Conservation (phyloP, 2,113 vertebrate species). For the Mormyrus iriodes region DNA sequence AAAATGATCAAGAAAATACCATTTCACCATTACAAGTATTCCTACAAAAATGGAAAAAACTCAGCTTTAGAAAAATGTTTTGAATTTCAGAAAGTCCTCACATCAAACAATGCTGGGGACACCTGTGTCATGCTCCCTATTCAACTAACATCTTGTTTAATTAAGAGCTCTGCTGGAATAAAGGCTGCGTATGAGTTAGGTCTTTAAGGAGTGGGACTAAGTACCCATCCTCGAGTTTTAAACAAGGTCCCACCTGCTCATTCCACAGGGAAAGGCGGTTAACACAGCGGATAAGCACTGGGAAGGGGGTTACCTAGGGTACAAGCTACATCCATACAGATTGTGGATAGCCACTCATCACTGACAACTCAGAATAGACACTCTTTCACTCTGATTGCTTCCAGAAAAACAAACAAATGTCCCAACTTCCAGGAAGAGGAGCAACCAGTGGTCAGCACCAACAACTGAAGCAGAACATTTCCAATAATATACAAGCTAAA, state of each 20-base stretch:
- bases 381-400: conserved; percentile 13
- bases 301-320: conserved; percentile 20
- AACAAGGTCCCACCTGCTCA: conserved; percentile 27
- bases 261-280: conserved; percentile 28
- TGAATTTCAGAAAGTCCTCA: not conserved
- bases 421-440: not conserved
- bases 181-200: not conserved
- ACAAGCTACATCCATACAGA: conserved; percentile 17
- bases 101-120: not conserved
- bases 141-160: not conserved
- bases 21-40: not conserved
- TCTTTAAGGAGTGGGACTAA: not conserved
- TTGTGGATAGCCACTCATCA: not conserved
- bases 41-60: not conserved
- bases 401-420: not conserved
- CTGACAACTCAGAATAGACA: conserved; percentile 23
- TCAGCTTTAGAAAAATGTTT: not conserved
- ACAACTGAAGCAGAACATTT: not conserved
- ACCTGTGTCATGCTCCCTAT: not conserved
- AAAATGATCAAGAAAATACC: not conserved
- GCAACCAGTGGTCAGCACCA: not conserved
- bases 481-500: not conserved
- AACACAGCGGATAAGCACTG: not conserved
- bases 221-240: conserved; percentile 50
- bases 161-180: not conserved